Conservation (phyloP, 2,113 vertebrate genomes). For the Apus apus region DNA sequence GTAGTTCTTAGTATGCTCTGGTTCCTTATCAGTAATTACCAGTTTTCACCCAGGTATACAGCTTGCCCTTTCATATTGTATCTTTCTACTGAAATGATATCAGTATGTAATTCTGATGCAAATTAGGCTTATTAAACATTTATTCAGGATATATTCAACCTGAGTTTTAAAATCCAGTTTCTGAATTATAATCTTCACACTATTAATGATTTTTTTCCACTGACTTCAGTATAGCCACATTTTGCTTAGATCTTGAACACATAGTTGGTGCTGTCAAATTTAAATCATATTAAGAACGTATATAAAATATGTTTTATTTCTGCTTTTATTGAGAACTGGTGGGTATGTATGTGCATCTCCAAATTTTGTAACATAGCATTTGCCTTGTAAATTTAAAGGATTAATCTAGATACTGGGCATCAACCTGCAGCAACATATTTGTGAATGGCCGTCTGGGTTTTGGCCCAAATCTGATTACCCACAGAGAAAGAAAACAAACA, state of each 20-base stretch:
- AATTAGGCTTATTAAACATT: not conserved
- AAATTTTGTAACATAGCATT: not conserved
- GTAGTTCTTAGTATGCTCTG: not conserved
- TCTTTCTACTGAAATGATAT: not conserved
- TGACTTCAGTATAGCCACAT: not conserved
- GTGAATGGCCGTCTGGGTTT: not conserved
- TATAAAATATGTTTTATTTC: not conserved
- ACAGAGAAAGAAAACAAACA: not conserved
- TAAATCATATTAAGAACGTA: not conserved
- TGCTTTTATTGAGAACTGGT: not conserved
- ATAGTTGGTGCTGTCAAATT: not conserved
- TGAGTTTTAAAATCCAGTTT: not conserved
- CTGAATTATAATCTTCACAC: not conserved
- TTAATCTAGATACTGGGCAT: not conserved
- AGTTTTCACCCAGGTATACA: not conserved
- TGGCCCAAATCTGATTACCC: not conserved
- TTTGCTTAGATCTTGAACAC: not conserved
- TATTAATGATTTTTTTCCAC: not conserved
- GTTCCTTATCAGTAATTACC: not conserved
- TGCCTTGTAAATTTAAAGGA: not conserved
- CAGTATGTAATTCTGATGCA: not conserved
- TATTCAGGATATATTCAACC: not conserved
- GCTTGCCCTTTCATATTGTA: not conserved
- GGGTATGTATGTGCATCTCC: not conserved
- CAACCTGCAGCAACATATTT: not conserved